Evolutionary conservation across 2,113 vertebrate genomes (phyloP).

Genomic region (Leucopsar rothschildi): DNA sequence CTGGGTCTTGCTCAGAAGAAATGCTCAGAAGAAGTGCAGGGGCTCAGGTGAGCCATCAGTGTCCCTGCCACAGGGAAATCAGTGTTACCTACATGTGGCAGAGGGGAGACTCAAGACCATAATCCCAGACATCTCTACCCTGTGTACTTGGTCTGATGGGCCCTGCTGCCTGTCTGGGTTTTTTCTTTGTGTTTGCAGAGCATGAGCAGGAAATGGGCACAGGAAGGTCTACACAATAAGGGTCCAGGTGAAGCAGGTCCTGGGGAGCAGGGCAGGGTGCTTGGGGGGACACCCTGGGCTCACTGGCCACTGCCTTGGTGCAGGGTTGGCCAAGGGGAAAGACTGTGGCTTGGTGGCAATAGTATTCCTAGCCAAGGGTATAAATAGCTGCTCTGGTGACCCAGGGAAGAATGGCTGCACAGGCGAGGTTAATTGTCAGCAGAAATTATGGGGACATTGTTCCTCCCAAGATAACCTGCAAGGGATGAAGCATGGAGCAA

Average conservation of each 20-base stretch:
- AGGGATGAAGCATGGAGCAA: background rate
- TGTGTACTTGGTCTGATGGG: background rate
- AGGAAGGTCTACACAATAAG: background rate
- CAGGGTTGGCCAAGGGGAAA: background rate
- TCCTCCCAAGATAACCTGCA: slow-evolving; percentile 42
- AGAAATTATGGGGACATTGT: slow-evolving; percentile 39
- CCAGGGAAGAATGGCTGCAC: background rate
- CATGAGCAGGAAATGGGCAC: background rate
- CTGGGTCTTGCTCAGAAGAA: background rate
- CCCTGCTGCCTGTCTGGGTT: background rate
- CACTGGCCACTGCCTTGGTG: accelerated
- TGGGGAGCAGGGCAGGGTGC: background rate
- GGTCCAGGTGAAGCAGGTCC: background rate
- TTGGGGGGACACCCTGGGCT: background rate
- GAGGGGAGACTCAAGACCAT: background rate
- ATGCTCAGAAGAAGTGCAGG: no score
- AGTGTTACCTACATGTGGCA: background rate
- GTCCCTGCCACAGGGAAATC: background rate
- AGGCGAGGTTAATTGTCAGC: slow-evolving; percentile 1
- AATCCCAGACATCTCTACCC: background rate
- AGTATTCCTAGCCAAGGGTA: background rate
- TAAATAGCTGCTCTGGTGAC: slow-evolving; percentile 39
- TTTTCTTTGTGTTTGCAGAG: background rate
- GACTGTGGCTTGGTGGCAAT: background rate
- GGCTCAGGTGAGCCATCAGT: background rate